These are phyloP conservation scores for Eira barbara DNA, from an alignment of 2,113 vertebrate species.

Conservation along the genomic window DNA sequence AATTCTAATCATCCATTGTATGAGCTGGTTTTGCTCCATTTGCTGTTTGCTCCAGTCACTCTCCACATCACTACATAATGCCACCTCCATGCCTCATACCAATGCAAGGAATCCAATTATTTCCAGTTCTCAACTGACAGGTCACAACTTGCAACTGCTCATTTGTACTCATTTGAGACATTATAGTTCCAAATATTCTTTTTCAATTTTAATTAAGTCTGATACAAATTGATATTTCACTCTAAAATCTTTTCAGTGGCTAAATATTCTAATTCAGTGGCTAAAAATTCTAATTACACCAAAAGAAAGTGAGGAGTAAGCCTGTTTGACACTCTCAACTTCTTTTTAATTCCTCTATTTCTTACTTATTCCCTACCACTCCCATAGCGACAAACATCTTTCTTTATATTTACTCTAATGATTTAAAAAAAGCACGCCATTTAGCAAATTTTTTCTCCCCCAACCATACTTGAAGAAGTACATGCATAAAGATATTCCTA, in stretches of 20 bases:
- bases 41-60: background rate
- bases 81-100: background rate
- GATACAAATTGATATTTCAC: background rate
- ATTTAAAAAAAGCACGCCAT: background rate
- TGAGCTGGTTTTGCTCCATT: background rate
- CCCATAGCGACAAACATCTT: background rate
- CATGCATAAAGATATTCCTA: background rate
- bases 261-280: background rate
- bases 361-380: background rate
- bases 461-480: background rate
- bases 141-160: background rate
- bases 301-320: background rate
- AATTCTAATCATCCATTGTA: background rate
- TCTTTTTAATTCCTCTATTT: background rate
- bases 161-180: background rate
- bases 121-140: background rate
- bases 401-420: background rate
- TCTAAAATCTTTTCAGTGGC: background rate
- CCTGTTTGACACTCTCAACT: background rate
- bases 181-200: background rate
- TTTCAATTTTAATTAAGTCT: background rate
- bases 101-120: background rate
- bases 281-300: background rate
- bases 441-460: background rate
- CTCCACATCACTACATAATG: too few species aligned